Evolutionary conservation across 2,888 invertebrate species (phyloP).

Genomic region (Cyrtodaria siliqua): DNA sequence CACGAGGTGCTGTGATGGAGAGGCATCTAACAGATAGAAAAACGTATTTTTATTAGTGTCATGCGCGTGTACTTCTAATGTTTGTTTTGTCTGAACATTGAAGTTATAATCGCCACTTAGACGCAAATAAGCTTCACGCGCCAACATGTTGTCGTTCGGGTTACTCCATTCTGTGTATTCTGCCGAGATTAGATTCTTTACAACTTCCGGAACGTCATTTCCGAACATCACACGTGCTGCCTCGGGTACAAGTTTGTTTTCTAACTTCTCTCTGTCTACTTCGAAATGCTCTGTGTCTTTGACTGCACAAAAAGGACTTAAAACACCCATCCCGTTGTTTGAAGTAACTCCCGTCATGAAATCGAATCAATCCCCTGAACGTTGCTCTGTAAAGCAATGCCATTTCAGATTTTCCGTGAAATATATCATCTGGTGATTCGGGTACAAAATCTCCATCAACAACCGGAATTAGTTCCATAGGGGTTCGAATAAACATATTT

Average conservation of each 20-base stretch:
- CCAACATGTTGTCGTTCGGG: not conserved
- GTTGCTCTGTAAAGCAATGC: not conserved
- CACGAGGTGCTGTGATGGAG: not conserved
- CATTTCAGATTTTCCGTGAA: slow-evolving; percentile 1
- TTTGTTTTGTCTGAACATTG: too few species aligned
- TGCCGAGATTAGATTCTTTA: not conserved
- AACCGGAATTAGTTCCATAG: not conserved
- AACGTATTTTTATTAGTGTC: too few species aligned
- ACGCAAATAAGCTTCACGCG: not conserved
- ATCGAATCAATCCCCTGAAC: not conserved
- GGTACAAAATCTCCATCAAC: not conserved
- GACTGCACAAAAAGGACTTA: not conserved
- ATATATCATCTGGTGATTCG: not conserved
- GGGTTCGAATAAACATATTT: not conserved
- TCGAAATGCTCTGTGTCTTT: not conserved
- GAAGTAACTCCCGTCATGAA: not conserved
- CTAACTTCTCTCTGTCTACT: not conserved
- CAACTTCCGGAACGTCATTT: too few species aligned
- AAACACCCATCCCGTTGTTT: too few species aligned
- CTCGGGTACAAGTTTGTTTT: not conserved
- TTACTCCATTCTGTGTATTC: slow-evolving; percentile 6
- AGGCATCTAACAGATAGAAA: too few species aligned
- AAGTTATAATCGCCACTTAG: not conserved
- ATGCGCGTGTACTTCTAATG: too few species aligned
- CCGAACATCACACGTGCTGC: too few species aligned